Evolutionary conservation across 2,113 vertebrate genomes (phyloP).

Genomic region (Alligator sinensis): DNA sequence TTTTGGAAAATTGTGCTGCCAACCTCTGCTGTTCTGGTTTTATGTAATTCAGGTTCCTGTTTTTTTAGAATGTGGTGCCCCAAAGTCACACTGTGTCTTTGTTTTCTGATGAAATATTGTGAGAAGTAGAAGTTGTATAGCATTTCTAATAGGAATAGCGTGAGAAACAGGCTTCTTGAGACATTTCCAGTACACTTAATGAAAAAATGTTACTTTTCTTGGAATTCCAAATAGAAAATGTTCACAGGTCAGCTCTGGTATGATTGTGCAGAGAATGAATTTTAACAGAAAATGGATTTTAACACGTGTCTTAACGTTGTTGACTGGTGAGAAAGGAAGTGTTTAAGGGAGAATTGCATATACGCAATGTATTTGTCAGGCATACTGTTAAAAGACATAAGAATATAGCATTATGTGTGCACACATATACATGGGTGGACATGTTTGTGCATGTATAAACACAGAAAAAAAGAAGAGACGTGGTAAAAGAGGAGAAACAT

Average conservation of each 20-base stretch:
- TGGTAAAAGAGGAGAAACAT: neutral
- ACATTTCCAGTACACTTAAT: neutral
- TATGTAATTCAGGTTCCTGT: conserved; percentile 38
- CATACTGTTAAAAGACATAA: neutral
- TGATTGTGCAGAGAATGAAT: neutral
- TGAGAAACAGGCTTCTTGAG: neutral
- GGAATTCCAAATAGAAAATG: neutral
- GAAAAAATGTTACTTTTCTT: neutral
- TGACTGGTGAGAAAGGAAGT: neutral
- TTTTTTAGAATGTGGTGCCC: conserved; percentile 36
- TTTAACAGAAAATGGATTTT: neutral
- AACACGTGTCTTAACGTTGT: neutral
- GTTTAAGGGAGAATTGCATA: neutral
- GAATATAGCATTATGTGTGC: neutral
- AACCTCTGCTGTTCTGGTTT: conserved; percentile 15
- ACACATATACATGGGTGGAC: neutral
- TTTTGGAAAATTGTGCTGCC: neutral
- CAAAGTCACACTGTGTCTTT: conserved; percentile 1
- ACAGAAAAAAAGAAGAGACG: neutral
- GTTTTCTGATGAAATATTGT: conserved; percentile 13
- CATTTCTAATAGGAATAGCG: neutral
- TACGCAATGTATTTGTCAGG: neutral
- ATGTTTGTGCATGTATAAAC: neutral
- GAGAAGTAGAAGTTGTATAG: conserved; percentile 7
- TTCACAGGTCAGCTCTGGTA: neutral